Evolutionary conservation across 2,797 vertebrate genomes (phyloP), one percentile per base, ranked within the genome.

Genomic region (Parotocinclus haroldoi): DNA sequence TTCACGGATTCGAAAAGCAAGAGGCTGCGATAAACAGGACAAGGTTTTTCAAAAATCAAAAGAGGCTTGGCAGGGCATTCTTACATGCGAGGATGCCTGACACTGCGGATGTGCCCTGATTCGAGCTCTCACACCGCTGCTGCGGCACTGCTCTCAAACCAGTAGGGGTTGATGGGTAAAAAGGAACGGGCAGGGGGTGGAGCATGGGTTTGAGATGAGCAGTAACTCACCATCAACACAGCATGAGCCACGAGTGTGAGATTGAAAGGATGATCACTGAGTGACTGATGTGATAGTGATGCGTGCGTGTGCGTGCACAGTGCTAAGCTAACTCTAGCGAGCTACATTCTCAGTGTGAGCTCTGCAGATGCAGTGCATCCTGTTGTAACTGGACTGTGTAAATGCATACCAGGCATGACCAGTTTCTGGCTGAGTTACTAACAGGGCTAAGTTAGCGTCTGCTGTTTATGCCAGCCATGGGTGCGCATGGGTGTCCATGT

Each of bases 51-150:
- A 51, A 70, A 76, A 67, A 81, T 64, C 81, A 66, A 80, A 82
- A 79, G 75, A 85, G 74, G 77, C 83, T 84, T 87, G 74, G 76
- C 76, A 79, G 58, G 71, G 82, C 82, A 86, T 87, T 86, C 85
- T 74, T 14, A 9, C 27, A 44, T 52, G 45, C 10, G 19, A 79
- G 83, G 83, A 89, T 86, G 80, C 77, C 83, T 56, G 52, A 60
- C 59, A 77, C 71, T 79, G 76, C 80, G 73, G 71, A 50, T 70
- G 68, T 80, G 64, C 79, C 73, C 54, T 36, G 50, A 69, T 44
- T 78, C 79, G 79, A n/a, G 68, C 79, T 79, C 82, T 84, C 80
- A 89, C 84, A 82, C 78, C 79, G 76, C 86, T 81, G 71, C 79
- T 58, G 58, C 56, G 83, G 79, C 79, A 77, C 82, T 81, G 76